Percentiles rank a stretch among this genome's conserved stretches.
Evolutionary conservation across 2,113 vertebrate species (phyloP).

Genomic region (Garra rufa): DNA sequence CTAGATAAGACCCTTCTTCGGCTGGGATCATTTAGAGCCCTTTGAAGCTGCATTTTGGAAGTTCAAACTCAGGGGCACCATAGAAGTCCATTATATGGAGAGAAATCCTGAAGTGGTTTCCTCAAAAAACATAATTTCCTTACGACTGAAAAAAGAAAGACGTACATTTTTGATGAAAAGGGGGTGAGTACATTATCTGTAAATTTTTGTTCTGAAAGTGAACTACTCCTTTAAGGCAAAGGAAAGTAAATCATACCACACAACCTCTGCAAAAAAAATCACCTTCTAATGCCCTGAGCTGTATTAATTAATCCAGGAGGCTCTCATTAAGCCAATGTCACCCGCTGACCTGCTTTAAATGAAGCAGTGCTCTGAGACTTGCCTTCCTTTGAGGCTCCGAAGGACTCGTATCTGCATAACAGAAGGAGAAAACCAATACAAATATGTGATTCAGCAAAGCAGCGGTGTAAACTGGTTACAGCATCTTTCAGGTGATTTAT

Average conservation of each 20-base stretch:
- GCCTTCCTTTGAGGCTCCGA: slow-evolving; percentile 79
- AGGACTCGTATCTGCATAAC: slow-evolving; percentile 83
- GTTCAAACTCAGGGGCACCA: too few species aligned
- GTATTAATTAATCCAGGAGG: neutral
- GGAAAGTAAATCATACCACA: neutral
- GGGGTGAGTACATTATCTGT: too few species aligned
- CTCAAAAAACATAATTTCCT: too few species aligned
- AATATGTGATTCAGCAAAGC: neutral
- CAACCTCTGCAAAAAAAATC: neutral
- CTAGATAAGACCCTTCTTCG: too few species aligned
- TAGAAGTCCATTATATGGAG: too few species aligned
- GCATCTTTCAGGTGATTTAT: neutral
- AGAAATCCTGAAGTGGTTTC: too few species aligned
- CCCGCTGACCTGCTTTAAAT: slow-evolving; percentile 86
- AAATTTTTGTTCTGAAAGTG: too few species aligned
- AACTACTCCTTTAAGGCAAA: neutral
- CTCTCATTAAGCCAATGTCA: slow-evolving; percentile 85
- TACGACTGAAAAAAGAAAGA: too few species aligned
- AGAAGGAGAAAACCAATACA: slow-evolving; percentile 17
- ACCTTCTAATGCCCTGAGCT: slow-evolving; percentile 10
- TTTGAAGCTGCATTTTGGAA: too few species aligned
- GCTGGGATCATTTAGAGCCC: too few species aligned
- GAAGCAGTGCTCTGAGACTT: slow-evolving; percentile 71
- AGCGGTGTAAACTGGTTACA: neutral
- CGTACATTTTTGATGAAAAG: too few species aligned